A percentile compares a stretch with the other conserved stretches of the same genome.
These are phyloP conservation scores for Cherax quadricarinatus DNA, from an alignment of 1,140 invertebrate genomes.

Conservation along the genomic window DNA sequence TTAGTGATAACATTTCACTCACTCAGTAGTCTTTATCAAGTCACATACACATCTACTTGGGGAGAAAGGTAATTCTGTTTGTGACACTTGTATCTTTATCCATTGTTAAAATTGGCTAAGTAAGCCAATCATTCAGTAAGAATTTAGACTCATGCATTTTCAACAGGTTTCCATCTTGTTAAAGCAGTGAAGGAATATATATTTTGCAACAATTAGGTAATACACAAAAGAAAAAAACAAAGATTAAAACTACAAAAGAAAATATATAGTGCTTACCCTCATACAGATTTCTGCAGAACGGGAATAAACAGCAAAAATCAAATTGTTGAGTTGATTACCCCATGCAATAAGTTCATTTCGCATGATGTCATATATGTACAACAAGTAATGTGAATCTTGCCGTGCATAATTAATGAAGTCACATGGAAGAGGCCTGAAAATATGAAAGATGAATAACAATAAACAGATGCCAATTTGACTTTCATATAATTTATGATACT, in stretches of 20 bases:
- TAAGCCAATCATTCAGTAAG: no score
- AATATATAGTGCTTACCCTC: slow-evolving; percentile 76
- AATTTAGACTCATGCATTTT: no score
- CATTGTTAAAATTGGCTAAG: no score
- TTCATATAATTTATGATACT: not conserved
- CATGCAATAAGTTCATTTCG: slow-evolving; percentile 86
- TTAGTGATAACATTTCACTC: no score
- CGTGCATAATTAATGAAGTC: slow-evolving; percentile 93
- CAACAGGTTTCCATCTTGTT: no score
- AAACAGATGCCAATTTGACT: not conserved
- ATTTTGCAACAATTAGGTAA: no score
- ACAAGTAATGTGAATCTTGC: slow-evolving; percentile 95
- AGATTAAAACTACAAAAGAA: not conserved
- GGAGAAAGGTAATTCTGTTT: no score
- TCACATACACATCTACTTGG: no score
- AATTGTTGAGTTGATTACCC: slow-evolving; percentile 83
- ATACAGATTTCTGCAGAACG: slow-evolving; percentile 86
- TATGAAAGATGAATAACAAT: slow-evolving; percentile 24
- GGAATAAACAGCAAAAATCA: slow-evolving; percentile 84
- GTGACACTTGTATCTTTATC: no score
- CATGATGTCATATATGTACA: slow-evolving; percentile 93
- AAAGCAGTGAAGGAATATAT: no score
- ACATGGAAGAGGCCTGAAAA: slow-evolving; percentile 86
- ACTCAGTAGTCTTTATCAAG: no score
- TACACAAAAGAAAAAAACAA: not conserved